phyloP scores from a whole-genome alignment of 2,113 vertebrate species.

The Corythoichthys haematopterus region DNA sequence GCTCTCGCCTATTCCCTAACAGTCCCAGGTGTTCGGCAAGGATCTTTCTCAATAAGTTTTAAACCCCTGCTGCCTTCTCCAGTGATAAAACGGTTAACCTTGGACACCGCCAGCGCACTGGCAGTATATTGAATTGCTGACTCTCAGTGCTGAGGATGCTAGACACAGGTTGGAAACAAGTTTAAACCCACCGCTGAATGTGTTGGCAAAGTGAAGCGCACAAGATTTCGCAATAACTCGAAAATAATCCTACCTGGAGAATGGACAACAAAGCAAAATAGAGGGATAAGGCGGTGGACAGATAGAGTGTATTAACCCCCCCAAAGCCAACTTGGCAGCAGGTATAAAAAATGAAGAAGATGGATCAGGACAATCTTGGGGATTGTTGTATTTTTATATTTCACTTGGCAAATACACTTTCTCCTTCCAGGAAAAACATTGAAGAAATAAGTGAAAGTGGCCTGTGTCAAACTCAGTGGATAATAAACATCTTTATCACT shows the following conservation, averaged over 20 bases:
- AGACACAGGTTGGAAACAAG: not conserved
- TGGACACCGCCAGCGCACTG: not conserved
- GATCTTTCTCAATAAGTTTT: not conserved
- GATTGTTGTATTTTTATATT: constrained; percentile 5
- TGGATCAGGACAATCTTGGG: not conserved
- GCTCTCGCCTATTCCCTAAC: constrained; percentile 25
- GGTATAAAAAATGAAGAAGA: not conserved
- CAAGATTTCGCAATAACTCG: not conserved
- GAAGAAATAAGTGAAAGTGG: not conserved
- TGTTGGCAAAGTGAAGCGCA: not conserved
- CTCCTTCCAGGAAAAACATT: not conserved
- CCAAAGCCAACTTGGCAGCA: not conserved
- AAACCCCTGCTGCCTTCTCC: not conserved
- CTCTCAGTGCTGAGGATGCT: constrained; percentile 1
- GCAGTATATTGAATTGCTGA: not conserved
- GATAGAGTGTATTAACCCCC: not conserved
- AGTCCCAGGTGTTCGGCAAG: not conserved
- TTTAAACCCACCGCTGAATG: not conserved
- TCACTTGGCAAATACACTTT: not conserved
- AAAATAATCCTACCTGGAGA: not conserved
- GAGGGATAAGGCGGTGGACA: not conserved
- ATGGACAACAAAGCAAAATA: not conserved
- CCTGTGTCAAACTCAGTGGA: not conserved
- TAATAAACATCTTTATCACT: not conserved
- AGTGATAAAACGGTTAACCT: not conserved